Evolutionary conservation across 2,888 invertebrate genomes (phyloP), one percentile per base, ranked within the genome.

Genomic region (Drosophila hamatofila): DNA sequence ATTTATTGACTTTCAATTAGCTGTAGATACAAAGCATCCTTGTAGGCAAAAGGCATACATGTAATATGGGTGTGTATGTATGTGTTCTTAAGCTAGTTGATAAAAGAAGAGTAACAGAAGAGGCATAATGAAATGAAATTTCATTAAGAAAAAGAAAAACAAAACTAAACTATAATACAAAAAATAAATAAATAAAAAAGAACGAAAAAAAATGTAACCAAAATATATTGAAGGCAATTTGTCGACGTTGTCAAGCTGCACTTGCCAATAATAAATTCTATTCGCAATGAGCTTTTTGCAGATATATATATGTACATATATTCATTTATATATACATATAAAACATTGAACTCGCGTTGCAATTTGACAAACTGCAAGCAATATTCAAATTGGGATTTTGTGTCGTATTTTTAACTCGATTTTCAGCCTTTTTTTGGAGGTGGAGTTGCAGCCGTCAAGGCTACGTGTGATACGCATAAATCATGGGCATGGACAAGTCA

Each of bases 1-100:
- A 89, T 67, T 87, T 90, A 89, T 88, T 84, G 89, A 88, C 90
- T 88, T 88, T 90, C 90, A 89, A 88, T 90, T 88, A 74, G 74
- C 78, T 78, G 51, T 44, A 62, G 75, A 62, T 60, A 56, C 82
- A 81, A 81, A 64, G 58, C 85, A 84, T 84, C 84, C 84, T 84
- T 84, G 84, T 85, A 69, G 46, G 55, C 62, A 46, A 71, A 66
- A 78, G 59, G 18, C 7, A 23, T 14, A 61, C 23, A 18, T 14
- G 3, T 33, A 21, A 6, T 16, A 5, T 30, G 21, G 41, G 14
- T 44, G 21, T 41, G 16, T 51, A 14, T 44, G 30, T 30, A 42
- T 56, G 48, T 11, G 33, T 51, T 63, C 70, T 74, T 70, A 75
- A 68, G 54, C 72, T 65, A 83, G 79, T 70, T 75, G 65, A 70